Evolutionary conservation across 2,797 vertebrate genomes (phyloP).

Genomic region (Centroberyx gerrardi): DNA sequence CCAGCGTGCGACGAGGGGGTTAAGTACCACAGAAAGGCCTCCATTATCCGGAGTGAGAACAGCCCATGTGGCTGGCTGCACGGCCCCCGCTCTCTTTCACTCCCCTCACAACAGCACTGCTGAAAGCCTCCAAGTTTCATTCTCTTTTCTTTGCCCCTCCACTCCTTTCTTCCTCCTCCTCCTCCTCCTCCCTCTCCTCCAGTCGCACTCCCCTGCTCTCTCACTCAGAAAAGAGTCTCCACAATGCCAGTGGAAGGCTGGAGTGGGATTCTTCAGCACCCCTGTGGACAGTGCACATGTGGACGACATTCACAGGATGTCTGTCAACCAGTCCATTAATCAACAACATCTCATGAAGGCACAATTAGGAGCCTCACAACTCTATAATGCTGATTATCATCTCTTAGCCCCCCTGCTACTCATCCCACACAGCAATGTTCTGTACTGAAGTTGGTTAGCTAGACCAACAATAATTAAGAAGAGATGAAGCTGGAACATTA

Average conservation of each 20-base stretch:
- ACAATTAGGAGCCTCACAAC: conserved; percentile 74
- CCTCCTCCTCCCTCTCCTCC: conserved; percentile 8
- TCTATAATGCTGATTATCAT: conserved; percentile 69
- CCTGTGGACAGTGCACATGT: conserved; percentile 81
- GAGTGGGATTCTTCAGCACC: conserved; percentile 82
- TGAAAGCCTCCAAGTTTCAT: conserved; percentile 80
- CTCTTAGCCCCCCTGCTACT: conserved; percentile 59
- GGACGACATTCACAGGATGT: conserved; percentile 81
- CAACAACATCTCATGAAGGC: conserved; percentile 76
- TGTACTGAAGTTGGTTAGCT: background rate
- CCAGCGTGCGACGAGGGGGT: conserved; percentile 91
- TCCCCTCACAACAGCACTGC: conserved; percentile 74
- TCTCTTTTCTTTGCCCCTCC: conserved; percentile 60
- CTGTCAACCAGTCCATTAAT: conserved; percentile 77
- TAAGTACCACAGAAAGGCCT: conserved; percentile 93
- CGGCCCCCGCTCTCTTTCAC: conserved; percentile 83
- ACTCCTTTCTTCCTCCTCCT: conserved; percentile 17
- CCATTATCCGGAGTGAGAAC: conserved; percentile 99
- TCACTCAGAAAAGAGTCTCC: conserved; percentile 69
- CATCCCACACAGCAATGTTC: conserved; percentile 21
- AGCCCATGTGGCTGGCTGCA: conserved; percentile 91
- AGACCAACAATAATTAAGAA: conserved; percentile 12
- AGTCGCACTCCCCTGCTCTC: conserved; percentile 48
- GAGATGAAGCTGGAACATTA: background rate
- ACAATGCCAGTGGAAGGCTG: conserved; percentile 79